Percentiles rank a stretch among this genome's conserved stretches.
Conservation (phyloP, 2,113 vertebrate genomes). For the Lophochroa leadbeateri region DNA sequence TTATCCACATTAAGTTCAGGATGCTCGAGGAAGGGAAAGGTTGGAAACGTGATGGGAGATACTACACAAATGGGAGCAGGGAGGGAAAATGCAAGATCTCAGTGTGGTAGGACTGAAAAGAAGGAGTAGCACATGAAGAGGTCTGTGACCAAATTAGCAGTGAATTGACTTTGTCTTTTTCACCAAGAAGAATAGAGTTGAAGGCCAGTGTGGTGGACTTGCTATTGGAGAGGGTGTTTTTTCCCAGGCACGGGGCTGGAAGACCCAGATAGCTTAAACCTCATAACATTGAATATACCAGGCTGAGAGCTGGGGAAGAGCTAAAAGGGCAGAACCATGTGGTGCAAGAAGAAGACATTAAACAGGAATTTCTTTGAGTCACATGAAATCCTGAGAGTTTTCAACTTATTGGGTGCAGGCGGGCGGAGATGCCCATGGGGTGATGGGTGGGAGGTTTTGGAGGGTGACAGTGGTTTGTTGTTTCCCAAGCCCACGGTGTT, state of each 20-base stretch:
- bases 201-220: fast-evolving
- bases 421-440: background rate
- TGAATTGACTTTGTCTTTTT: background rate
- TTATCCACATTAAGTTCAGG: background rate
- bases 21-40: background rate
- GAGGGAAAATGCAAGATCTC: background rate
- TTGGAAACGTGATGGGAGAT: background rate
- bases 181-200: background rate
- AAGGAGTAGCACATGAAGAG: fast-evolving
- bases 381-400: background rate
- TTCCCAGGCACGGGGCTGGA: background rate
- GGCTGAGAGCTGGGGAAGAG: background rate
- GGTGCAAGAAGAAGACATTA: background rate
- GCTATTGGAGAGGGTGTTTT: background rate
- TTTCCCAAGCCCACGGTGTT: background rate
- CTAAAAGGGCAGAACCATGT: background rate
- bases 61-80: background rate
- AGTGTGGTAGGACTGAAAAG: background rate
- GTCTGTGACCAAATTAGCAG: background rate
- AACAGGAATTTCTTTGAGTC: background rate
- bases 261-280: background rate
- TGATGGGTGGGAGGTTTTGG: background rate
- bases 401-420: background rate
- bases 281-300: background rate
- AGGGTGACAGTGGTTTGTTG: background rate